Conservation (phyloP, 2,888 invertebrate genomes). For the Mylabris sibirica region DNA sequence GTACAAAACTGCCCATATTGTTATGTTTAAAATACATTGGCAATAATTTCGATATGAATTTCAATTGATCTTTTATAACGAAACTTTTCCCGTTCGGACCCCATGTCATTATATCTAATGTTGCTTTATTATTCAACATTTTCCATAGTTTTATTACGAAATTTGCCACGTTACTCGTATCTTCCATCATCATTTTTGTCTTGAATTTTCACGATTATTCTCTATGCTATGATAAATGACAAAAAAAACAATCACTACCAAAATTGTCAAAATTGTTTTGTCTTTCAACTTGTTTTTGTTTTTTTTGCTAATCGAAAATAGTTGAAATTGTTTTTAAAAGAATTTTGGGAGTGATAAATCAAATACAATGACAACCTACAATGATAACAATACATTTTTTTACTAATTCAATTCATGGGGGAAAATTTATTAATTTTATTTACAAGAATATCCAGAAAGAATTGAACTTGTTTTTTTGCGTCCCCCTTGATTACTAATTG, state of each 20-base stretch:
- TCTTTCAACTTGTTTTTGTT: not conserved
- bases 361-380: conserved; percentile 9
- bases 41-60: conserved; percentile 87
- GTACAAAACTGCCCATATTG: conserved; percentile 95
- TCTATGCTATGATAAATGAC: not conserved
- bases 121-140: conserved; percentile 44
- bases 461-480: not conserved
- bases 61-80: conserved; percentile 88
- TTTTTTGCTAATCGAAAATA: not conserved
- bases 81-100: conserved; percentile 78
- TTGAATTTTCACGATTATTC: not conserved
- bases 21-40: conserved; percentile 97
- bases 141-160: conserved; percentile 49
- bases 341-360: conserved; percentile 4
- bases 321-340: conserved; percentile 3
- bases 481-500: not conserved
- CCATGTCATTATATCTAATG: conserved; percentile 46
- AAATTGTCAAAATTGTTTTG: conserved; percentile 2
- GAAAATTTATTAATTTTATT: not conserved
- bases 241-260: not conserved
- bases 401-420: not conserved
- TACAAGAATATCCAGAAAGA: conserved; percentile 1
- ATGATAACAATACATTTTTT: conserved; percentile 11
- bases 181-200: conserved; percentile 10
- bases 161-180: not conserved